A percentile compares a stretch with the other conserved stretches of the same genome.
phyloP scores from a whole-genome alignment of 2,888 invertebrate genomes.

The Capitulum mitella region DNA sequence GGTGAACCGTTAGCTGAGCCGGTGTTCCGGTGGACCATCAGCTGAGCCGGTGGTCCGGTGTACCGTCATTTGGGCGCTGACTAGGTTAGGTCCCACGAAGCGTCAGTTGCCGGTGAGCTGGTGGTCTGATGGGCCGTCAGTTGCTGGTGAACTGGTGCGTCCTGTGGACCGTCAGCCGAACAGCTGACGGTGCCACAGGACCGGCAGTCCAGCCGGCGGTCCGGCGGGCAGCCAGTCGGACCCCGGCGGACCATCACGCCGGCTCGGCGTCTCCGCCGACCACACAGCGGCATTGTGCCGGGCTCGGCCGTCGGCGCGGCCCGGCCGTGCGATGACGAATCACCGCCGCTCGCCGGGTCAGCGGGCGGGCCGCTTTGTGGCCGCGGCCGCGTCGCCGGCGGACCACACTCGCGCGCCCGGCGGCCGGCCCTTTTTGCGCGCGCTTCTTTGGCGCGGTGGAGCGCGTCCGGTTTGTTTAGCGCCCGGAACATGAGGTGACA shows the following conservation, averaged over 20 bases:
- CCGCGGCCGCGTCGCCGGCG: background rate
- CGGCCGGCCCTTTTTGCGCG: background rate
- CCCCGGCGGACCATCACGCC: background rate
- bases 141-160: too few species aligned
- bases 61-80: too few species aligned
- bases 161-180: too few species aligned
- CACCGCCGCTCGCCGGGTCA: background rate
- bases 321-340: background rate
- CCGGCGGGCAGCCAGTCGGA: background rate
- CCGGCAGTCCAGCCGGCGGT: too few species aligned
- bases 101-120: too few species aligned
- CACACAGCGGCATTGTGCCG: background rate
- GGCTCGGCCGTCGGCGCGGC: background rate
- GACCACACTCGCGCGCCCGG: conserved; percentile 14
- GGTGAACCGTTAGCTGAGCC: too few species aligned
- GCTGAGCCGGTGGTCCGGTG: too few species aligned
- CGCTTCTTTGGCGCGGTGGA: conserved; percentile 1
- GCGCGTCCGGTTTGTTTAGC: conserved; percentile 16
- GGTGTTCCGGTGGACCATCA: too few species aligned
- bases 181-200: too few species aligned
- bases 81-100: too few species aligned
- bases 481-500: background rate
- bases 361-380: background rate
- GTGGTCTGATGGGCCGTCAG: too few species aligned
- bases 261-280: background rate